Conservation (phyloP, 2,797 vertebrate species). For the Harpagifer antarcticus region DNA sequence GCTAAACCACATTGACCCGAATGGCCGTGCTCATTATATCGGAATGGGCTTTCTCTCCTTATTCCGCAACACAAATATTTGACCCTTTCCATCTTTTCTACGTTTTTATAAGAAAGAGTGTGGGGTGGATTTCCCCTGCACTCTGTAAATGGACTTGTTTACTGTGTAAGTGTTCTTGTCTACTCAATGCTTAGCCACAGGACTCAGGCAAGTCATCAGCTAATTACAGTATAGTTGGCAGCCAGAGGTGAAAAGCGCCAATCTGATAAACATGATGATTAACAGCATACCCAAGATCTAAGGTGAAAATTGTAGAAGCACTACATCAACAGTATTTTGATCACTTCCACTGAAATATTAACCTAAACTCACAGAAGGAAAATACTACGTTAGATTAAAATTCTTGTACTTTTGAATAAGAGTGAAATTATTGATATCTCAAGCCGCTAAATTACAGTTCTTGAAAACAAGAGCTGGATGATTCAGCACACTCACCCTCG, state of each 20-base stretch:
- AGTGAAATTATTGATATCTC: slow-evolving; percentile 31
- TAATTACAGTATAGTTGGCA: slow-evolving; percentile 64
- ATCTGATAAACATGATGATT: slow-evolving; percentile 61
- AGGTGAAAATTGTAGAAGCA: neutral
- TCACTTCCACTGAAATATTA: neutral
- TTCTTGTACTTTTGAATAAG: slow-evolving; percentile 6
- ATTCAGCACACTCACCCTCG: slow-evolving; percentile 66
- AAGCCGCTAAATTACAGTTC: slow-evolving; percentile 41
- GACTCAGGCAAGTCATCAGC: slow-evolving; percentile 50
- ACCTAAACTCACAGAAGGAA: neutral
- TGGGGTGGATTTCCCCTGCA: slow-evolving; percentile 7
- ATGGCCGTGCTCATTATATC: slow-evolving; percentile 52
- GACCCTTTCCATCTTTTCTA: neutral
- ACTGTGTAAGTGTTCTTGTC: slow-evolving; percentile 34
- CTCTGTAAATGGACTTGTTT: slow-evolving; percentile 46
- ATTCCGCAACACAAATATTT: slow-evolving; percentile 13
- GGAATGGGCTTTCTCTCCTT: slow-evolving; percentile 38
- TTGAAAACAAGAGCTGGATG: slow-evolving; percentile 55
- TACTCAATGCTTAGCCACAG: slow-evolving; percentile 37
- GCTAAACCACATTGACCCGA: slow-evolving; percentile 72
- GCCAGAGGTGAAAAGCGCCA: slow-evolving; percentile 44
- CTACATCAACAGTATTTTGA: neutral
- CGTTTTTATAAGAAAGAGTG: slow-evolving; percentile 8
- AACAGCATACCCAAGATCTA: slow-evolving; percentile 28
- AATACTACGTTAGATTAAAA: slow-evolving; percentile 2